phyloP scores from a whole-genome alignment of 1,140 invertebrate species.

The Papilio polytes region DNA sequence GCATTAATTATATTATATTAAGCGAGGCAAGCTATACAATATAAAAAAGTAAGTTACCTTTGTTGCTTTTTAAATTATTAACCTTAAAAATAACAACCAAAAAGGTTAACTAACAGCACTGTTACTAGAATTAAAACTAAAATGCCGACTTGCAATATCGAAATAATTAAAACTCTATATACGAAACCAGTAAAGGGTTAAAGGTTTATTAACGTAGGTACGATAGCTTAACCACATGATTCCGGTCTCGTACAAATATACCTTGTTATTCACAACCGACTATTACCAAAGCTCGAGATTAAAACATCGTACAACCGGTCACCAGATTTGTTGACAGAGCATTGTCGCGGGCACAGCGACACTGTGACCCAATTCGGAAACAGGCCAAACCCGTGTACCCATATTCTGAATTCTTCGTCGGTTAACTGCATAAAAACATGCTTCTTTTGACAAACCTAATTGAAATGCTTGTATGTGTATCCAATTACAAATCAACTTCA shows the following conservation, averaged over 20 bases:
- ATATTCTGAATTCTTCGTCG: slow-evolving; percentile 50
- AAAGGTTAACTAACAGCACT: background rate
- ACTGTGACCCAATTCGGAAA: slow-evolving; percentile 71
- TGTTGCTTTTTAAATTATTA: background rate
- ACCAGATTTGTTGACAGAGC: slow-evolving; percentile 50
- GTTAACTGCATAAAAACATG: slow-evolving; percentile 46
- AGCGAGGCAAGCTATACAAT: background rate
- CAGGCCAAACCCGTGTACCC: slow-evolving; percentile 55
- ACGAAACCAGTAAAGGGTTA: background rate
- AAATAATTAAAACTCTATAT: background rate
- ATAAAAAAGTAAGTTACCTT: background rate
- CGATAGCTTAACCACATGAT: background rate
- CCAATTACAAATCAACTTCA: background rate
- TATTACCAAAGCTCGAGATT: slow-evolving; percentile 9
- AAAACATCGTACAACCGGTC: slow-evolving; percentile 39
- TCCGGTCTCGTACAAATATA: background rate
- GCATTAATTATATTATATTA: background rate
- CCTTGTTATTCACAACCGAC: slow-evolving; percentile 16
- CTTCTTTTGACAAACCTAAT: slow-evolving; percentile 7
- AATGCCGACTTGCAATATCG: no score
- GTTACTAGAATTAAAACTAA: no score
- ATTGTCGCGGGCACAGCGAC: slow-evolving; percentile 47
- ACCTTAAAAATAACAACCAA: background rate
- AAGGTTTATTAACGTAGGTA: background rate
- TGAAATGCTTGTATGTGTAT: background rate